phyloP scores from a whole-genome alignment of 2,888 invertebrate species.

The Coelinius sp. region DNA sequence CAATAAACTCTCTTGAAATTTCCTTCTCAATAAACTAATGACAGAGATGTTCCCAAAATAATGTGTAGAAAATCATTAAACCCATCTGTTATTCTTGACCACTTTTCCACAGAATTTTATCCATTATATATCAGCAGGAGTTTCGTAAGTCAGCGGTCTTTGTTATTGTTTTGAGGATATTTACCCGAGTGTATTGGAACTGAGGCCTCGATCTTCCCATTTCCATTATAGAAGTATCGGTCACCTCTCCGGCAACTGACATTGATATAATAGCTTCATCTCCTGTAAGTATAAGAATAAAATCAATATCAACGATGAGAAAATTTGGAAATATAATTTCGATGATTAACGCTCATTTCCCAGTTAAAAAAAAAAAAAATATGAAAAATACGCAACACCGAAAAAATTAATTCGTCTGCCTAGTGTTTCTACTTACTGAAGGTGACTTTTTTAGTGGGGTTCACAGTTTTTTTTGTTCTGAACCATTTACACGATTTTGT shows the following conservation, averaged over 20 bases:
- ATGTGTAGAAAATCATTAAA: neutral
- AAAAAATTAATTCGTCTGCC: neutral
- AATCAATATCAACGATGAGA: conserved; percentile 20
- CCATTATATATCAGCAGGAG: neutral
- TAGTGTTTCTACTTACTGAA: conserved; percentile 61
- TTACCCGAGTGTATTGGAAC: conserved; percentile 68
- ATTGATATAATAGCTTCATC: conserved; percentile 73
- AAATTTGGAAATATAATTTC: neutral
- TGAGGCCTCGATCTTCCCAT: conserved; percentile 68
- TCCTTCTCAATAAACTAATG: neutral
- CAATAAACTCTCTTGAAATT: too few species aligned
- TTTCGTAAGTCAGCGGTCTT: neutral
- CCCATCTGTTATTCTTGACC: neutral
- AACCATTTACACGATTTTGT: conserved; percentile 63
- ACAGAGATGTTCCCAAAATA: neutral
- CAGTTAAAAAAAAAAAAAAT: neutral
- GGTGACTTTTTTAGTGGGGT: conserved; percentile 53
- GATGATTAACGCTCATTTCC: neutral
- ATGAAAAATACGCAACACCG: neutral
- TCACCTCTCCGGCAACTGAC: conserved; percentile 71
- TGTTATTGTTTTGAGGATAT: conserved; percentile 31
- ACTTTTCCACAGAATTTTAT: neutral
- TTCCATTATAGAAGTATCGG: conserved; percentile 68
- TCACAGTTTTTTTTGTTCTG: conserved; percentile 52
- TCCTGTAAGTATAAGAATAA: conserved; percentile 61